A percentile compares a stretch with the other conserved stretches of the same genome.
Evolutionary conservation across 2,888 invertebrate species (phyloP).

Genomic region (Tipula lateralis): DNA sequence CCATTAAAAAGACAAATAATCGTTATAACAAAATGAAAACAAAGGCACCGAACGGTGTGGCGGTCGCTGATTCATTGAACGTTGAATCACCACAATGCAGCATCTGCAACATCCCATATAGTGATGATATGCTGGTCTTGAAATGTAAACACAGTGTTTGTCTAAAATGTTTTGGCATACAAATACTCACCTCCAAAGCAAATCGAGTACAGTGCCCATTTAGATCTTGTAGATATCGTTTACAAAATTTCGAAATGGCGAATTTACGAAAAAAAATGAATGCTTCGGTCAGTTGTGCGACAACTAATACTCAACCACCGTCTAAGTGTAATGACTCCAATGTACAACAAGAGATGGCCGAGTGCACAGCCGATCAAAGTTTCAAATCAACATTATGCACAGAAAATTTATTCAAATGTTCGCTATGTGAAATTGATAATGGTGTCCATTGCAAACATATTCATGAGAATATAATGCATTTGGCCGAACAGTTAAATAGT

Average conservation of each 20-base stretch:
- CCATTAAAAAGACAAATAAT: background rate
- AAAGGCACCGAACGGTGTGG: background rate
- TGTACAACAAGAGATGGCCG: background rate
- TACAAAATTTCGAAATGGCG: background rate
- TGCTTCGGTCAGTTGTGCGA: background rate
- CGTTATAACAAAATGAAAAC: background rate
- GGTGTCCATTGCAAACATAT: background rate
- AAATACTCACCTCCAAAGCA: background rate
- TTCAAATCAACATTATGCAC: background rate
- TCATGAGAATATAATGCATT: background rate
- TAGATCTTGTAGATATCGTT: background rate
- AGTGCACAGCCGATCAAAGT: background rate
- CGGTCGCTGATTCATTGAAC: background rate
- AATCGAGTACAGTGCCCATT: background rate
- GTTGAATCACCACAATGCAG: background rate
- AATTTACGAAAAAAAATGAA: background rate
- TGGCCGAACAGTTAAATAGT: too few relatives aligned
- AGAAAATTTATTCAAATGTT: background rate
- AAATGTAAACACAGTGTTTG: background rate
- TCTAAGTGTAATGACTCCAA: background rate
- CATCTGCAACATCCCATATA: background rate
- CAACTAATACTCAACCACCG: background rate
- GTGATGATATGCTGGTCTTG: background rate
- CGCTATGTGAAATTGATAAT: background rate
- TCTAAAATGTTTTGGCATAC: background rate